A percentile compares a stretch with the other conserved stretches of the same genome.
Conservation (phyloP, 2,113 vertebrate genomes). For the Hucho hucho region DNA sequence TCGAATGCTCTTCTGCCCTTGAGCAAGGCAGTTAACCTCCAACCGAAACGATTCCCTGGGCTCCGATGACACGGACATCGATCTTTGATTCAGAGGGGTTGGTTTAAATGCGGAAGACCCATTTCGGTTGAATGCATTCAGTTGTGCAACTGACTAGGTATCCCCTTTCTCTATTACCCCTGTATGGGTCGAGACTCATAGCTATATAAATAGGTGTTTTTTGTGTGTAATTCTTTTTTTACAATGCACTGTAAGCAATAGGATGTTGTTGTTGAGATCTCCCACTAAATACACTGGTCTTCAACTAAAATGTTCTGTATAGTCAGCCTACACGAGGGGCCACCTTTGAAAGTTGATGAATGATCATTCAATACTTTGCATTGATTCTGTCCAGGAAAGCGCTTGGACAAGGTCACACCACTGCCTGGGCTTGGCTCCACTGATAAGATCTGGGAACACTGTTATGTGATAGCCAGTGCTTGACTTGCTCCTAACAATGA, state of each 20-base stretch:
- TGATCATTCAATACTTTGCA: conserved; percentile 8
- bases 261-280: conserved; percentile 2
- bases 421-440: conserved; percentile 15
- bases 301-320: conserved; percentile 1
- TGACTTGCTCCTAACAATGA: not conserved
- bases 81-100: too few relatives aligned
- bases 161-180: not conserved
- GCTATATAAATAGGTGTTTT: not conserved
- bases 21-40: too few relatives aligned
- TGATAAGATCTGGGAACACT: conserved; percentile 16
- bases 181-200: conserved; percentile 3
- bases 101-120: too few relatives aligned
- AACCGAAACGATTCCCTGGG: too few relatives aligned
- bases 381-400: conserved; percentile 27
- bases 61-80: too few relatives aligned
- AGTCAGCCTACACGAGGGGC: not conserved
- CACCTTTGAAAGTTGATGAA: not conserved
- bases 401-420: conserved; percentile 13
- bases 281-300: not conserved
- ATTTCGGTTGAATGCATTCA: too few relatives aligned
- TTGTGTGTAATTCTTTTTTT: too few relatives aligned
- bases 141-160: too few relatives aligned
- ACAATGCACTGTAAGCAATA: not conserved
- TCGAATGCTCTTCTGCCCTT: too few relatives aligned
- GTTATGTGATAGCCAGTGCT: conserved; percentile 27